Base-by-base conservation (phyloP, 2,113 vertebrate genomes). In the Pantherophis guttatus region DNA sequence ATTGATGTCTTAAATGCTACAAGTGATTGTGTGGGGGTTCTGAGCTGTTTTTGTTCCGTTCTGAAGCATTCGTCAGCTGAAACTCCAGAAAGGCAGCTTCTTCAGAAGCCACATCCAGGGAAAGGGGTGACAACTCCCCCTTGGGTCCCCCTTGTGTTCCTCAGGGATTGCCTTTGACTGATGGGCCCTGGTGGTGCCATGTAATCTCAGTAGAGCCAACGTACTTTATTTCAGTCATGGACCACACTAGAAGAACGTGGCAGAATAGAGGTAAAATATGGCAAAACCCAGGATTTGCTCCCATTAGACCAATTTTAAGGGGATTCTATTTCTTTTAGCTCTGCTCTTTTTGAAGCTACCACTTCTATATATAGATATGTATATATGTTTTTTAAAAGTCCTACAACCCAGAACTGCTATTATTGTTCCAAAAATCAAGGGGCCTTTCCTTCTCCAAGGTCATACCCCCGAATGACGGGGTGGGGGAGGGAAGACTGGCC, bases 401-500 rank as follows among this genome's bases (percentile, higher is more conserved):
- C 52, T 15, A 87, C 55, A 5, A 33, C 24, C 33, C 0, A 0
- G 0, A 33, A 1, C 5, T 1, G 0, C 1, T 8, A 53, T 12
- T 92, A 87, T 3, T 0, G 53, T 0, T 44, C 48, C 0, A 54
- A 0, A 62, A 52, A 8, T 75, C 53, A 0, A 0, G 52, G 3
- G 39, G 53, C 3, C 81, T 52, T 52, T 92, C 90, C 0, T 12
- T 75, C 59, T 33, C 3, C 48, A 75, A 17, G 50, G 90, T 88
- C 85, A 53, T 12, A 0, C 21, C 87, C 58, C 33, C 58, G 0
- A 0, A 91, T 87, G 53, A 4, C 17, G 52, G 29, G 17, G 15
- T 3, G 33, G 15, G 15, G 24, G 33, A 13, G 26, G 26, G 5
- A 75, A 24, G 29, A 12, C 1, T 26, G 24, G 17, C 62, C 92